phyloP scores from a whole-genome alignment of 2,113 vertebrate species.

The Chrysochloris asiatica region DNA sequence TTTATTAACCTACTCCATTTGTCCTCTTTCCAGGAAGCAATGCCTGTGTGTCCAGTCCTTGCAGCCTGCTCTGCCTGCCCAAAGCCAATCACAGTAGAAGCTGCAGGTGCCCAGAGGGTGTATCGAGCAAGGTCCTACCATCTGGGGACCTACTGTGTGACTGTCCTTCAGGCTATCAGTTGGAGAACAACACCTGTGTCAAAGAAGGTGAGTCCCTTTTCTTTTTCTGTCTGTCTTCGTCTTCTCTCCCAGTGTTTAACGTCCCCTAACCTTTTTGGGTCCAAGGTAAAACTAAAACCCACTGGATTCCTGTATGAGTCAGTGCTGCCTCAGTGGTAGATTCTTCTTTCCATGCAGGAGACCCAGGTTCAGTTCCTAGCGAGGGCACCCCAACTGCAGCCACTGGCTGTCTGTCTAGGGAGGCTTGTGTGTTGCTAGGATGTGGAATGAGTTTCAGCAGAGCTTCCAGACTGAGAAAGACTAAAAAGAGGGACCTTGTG shows the following conservation, averaged over 20 bases:
- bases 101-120: constrained; percentile 93
- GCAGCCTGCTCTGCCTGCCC: constrained; percentile 95
- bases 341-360: neutral
- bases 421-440: neutral
- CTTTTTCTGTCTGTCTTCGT: fast-evolving
- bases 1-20: fast-evolving
- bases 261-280: neutral
- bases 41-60: constrained; percentile 90
- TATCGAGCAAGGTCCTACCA: constrained; percentile 84
- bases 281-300: neutral
- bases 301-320: neutral
- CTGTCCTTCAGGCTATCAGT: constrained; percentile 91
- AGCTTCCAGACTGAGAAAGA: neutral
- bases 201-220: constrained; percentile 88
- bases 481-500: neutral
- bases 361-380: neutral
- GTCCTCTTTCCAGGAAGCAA: constrained; percentile 87
- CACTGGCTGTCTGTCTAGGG: neutral
- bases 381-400: neutral
- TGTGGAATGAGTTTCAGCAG: neutral
- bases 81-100: constrained; percentile 88
- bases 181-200: constrained; percentile 89
- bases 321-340: neutral
- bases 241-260: fast-evolving
- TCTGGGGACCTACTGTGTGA: constrained; percentile 91